phyloP scores from a whole-genome alignment of 2,797 vertebrate genomes.

The Poecilia gillii region DNA sequence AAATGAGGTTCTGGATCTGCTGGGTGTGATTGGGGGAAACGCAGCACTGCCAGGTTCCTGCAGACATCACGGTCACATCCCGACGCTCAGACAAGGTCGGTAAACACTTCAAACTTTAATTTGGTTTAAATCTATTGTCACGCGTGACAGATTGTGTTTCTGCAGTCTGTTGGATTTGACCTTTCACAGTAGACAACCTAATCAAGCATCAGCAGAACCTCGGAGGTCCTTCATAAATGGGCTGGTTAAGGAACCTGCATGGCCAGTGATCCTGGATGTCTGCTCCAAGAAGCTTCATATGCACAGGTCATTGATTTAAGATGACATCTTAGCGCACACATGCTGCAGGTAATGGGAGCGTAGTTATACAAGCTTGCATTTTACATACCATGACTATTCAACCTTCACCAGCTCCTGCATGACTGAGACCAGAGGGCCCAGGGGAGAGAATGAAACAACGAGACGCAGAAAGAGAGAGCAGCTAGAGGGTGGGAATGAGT shows the following conservation, averaged over 20 bases:
- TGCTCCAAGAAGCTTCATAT: constrained; percentile 64
- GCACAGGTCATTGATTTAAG: constrained; percentile 72
- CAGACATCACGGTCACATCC: constrained; percentile 50
- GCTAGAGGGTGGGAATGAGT: constrained; percentile 66
- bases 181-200: constrained; percentile 52
- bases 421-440: constrained; percentile 58
- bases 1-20: constrained; percentile 61
- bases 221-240: constrained; percentile 70
- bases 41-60: constrained; percentile 52
- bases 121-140: constrained; percentile 23
- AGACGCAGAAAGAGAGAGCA: constrained; percentile 31
- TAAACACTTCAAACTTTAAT: constrained; percentile 53
- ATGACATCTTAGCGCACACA: constrained; percentile 73
- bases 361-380: constrained; percentile 76
- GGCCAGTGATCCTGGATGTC: constrained; percentile 63
- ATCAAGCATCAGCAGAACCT: constrained; percentile 60
- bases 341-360: constrained; percentile 71
- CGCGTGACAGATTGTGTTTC: constrained; percentile 11
- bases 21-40: constrained; percentile 60
- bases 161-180: constrained; percentile 40
- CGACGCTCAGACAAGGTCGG: constrained; percentile 57
- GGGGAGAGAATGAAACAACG: constrained; percentile 55
- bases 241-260: constrained; percentile 57
- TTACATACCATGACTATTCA: constrained; percentile 80
- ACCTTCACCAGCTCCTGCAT: constrained; percentile 77